Evolutionary conservation across 2,888 invertebrate species (phyloP), one percentile per base, ranked within the genome.

Genomic region (Xanthorhoe designata): DNA sequence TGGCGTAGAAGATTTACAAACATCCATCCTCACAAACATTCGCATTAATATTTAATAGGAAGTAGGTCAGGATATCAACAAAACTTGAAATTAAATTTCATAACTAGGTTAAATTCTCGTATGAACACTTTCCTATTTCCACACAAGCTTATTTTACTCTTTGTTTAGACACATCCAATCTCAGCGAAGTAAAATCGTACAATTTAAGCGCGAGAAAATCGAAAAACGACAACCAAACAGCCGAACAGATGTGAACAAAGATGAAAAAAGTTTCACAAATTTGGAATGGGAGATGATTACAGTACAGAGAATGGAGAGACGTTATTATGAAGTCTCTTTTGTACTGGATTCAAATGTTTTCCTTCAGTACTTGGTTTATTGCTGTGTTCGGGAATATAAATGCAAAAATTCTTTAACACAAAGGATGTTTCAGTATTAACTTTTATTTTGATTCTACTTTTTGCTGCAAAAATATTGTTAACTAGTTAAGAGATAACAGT

Each of bases 261-360:
- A 92, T 92, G 92, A 92, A 92, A 92, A 92, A 92, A 92, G 89
- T 92, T 92, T 85, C 77, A 78, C 82, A 86, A 87, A 90, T 90
- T 88, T 86, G 85, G 81, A 89, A 88, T 88, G 85, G 85, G 77
- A 86, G 88, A 92, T 91, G 90, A 92, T 92, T 91, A 91, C 91
- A 86, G 89, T 90, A 90, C 90, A 87, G 79, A 83, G 86, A 92
- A 91, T 91, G 87, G 86, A 90, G 90, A 84, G 85, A 86, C 84
- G 78, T 89, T 91, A 90, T 92, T 92, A 91, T 91, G 88, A 88
- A 90, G 82, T 88, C 86, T 74, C 86, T 78, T 91, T 90, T 90
- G 90, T 90, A 85, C 87, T 79, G 90, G 88, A 86, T 88, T 82
- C 82, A 78, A 91, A 88, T 90, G 87, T 89, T 92, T 88, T 85